Evolutionary conservation across 2,888 invertebrate genomes (phyloP).

Genomic region (Phyto melanocephala): DNA sequence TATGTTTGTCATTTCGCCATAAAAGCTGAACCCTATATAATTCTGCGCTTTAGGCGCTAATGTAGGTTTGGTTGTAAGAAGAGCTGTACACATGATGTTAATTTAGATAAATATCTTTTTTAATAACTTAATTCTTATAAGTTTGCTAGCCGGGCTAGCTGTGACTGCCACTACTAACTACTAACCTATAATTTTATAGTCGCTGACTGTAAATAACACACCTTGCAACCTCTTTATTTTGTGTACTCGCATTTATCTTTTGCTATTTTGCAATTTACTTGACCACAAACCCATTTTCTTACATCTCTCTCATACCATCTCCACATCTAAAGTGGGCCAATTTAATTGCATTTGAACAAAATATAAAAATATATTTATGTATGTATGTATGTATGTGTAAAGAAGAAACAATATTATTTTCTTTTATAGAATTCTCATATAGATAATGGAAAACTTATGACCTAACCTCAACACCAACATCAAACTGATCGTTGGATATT

Average conservation of each 20-base stretch:
- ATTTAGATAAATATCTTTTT: no score
- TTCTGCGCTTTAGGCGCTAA: no score
- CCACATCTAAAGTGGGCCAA: constrained; percentile 49
- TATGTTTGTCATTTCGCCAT: no score
- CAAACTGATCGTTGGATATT: constrained; percentile 33
- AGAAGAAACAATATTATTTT: constrained; percentile 17
- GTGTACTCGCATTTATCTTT: background rate
- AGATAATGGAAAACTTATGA: constrained; percentile 57
- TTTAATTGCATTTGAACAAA: constrained; percentile 51
- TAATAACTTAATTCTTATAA: background rate
- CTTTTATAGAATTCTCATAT: constrained; percentile 41
- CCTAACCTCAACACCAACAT: constrained; percentile 59
- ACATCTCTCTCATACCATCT: background rate
- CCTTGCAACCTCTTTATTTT: constrained; percentile 53
- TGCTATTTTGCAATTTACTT: constrained; percentile 33
- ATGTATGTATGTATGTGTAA: no score
- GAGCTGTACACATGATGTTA: no score
- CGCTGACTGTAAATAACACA: constrained; percentile 21
- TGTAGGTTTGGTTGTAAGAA: no score
- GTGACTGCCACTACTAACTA: background rate
- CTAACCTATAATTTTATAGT: background rate
- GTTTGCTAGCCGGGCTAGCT: background rate
- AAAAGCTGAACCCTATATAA: no score
- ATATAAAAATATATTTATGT: background rate
- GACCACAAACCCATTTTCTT: constrained; percentile 47